A percentile compares a stretch with the other conserved stretches of the same genome.
phyloP scores from a whole-genome alignment of 2,797 vertebrate species.

The Borostomias antarcticus region DNA sequence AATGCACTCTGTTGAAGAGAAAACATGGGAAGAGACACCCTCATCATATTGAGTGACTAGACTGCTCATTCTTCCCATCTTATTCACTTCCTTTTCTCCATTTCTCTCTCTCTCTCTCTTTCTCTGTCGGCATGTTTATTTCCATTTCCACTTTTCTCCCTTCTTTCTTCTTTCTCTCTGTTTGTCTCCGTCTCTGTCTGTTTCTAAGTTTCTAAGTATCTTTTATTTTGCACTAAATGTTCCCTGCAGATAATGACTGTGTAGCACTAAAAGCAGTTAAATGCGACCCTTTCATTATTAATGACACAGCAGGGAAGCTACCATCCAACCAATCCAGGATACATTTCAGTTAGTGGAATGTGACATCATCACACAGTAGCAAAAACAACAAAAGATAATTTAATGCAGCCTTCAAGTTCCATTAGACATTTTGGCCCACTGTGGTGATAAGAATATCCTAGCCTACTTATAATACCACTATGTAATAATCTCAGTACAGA shows the following conservation, averaged over 20 bases:
- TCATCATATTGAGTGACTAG: background rate
- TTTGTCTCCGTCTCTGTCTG: background rate
- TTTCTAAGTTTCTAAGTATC: background rate
- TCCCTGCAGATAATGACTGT: background rate
- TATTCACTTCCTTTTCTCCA: background rate
- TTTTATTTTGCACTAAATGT: background rate
- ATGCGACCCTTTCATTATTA: conserved; percentile 2
- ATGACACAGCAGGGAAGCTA: too few relatives aligned
- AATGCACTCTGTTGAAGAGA: background rate
- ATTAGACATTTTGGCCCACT: too few relatives aligned
- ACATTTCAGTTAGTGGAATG: too few relatives aligned
- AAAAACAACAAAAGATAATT: too few relatives aligned
- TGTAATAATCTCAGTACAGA: background rate
- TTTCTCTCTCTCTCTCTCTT: background rate
- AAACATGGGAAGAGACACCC: background rate
- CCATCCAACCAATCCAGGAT: too few relatives aligned
- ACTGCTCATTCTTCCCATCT: background rate
- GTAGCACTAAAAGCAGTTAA: background rate
- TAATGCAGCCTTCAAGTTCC: too few relatives aligned
- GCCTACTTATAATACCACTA: too few relatives aligned
- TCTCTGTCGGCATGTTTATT: too few relatives aligned
- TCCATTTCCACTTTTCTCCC: background rate
- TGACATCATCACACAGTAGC: too few relatives aligned
- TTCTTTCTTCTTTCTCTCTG: background rate
- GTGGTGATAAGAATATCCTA: too few relatives aligned